Evolutionary conservation across 2,113 vertebrate species (phyloP).

Genomic region (Piprites chloris): DNA sequence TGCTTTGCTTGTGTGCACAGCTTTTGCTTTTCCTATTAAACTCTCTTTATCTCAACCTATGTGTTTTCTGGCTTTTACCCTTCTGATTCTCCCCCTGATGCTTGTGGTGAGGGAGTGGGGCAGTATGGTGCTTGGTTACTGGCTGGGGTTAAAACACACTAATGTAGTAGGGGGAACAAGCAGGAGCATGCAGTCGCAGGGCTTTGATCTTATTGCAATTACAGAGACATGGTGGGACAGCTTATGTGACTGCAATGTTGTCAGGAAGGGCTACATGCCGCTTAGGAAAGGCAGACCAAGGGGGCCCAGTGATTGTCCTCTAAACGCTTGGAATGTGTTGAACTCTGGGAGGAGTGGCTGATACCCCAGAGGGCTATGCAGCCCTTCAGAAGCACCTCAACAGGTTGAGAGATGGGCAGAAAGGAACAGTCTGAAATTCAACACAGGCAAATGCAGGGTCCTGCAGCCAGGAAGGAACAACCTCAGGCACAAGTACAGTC

Average conservation of each 20-base stretch:
- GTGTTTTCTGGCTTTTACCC: neutral
- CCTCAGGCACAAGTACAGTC: neutral
- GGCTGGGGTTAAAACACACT: neutral
- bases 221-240: neutral
- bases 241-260: neutral
- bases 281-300: neutral
- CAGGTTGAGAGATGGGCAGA: neutral
- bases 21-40: neutral
- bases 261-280: neutral
- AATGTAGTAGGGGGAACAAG: neutral
- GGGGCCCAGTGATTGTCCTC: neutral
- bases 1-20: neutral
- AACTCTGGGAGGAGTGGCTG: neutral
- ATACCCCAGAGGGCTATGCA: too few species aligned
- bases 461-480: neutral
- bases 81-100: neutral
- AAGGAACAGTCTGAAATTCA: neutral
- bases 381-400: neutral
- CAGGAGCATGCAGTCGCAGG: neutral
- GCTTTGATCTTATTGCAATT: neutral
- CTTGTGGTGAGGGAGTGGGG: rapidly evolving
- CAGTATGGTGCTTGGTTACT: neutral
- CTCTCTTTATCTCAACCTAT: neutral
- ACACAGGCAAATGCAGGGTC: neutral
- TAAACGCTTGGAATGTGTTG: neutral